Percentiles rank a stretch among this genome's conserved stretches.
phyloP scores from a whole-genome alignment of 2,113 vertebrate genomes.

The Collichthys lucidus region DNA sequence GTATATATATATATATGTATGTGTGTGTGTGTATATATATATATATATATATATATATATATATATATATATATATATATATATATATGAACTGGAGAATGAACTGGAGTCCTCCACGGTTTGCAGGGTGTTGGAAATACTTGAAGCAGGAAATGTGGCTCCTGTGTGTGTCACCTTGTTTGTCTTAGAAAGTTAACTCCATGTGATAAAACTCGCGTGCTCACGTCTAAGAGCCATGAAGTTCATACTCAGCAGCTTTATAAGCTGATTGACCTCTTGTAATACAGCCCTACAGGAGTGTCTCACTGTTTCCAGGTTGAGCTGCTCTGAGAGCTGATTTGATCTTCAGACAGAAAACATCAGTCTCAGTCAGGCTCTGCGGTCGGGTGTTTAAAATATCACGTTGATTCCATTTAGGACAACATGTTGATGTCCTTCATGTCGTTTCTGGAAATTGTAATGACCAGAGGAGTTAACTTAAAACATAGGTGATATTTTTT shows the following conservation, averaged over 20 bases:
- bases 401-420: too few relatives aligned
- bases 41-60: too few relatives aligned
- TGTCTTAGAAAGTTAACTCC: background rate
- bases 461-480: too few relatives aligned
- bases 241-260: constrained; percentile 42
- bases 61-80: too few relatives aligned
- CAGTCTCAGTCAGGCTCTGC: too few relatives aligned
- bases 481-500: too few relatives aligned
- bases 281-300: constrained; percentile 9
- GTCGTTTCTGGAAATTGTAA: too few relatives aligned
- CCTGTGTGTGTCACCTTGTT: background rate
- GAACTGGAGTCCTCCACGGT: background rate
- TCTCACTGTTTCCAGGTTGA: constrained; percentile 34
- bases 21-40: too few relatives aligned
- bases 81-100: too few relatives aligned
- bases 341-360: constrained; percentile 2
- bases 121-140: background rate
- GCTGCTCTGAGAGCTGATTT: constrained; percentile 16
- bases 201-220: constrained; percentile 9
- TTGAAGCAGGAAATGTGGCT: background rate
- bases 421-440: too few relatives aligned
- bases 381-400: too few relatives aligned
- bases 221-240: background rate
- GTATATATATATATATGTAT: too few relatives aligned
- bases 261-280: constrained; percentile 69